Percentiles rank a stretch among this genome's conserved stretches.
These are phyloP conservation scores for Diprion similis DNA, from an alignment of 1,140 invertebrate genomes.

Conservation along the genomic window DNA sequence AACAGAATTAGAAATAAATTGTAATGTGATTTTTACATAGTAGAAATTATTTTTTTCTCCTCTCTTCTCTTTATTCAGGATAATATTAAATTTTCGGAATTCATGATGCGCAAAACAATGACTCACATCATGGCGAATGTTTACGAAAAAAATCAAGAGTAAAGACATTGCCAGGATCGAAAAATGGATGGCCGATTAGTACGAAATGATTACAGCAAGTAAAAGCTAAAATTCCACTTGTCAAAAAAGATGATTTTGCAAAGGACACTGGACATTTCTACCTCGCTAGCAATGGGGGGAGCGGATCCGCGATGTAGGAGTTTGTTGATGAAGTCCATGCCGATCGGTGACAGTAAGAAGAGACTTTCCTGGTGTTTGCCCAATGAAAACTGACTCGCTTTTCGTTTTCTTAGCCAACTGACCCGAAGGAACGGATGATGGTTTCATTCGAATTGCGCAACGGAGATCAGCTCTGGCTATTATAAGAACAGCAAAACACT, in stretches of 20 bases:
- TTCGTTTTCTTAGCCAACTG: not conserved
- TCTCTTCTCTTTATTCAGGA: no score
- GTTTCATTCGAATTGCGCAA: conserved; percentile 2
- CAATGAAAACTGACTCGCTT: not conserved
- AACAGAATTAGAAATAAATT: no score
- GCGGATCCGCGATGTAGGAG: conserved; percentile 38
- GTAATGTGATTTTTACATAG: no score
- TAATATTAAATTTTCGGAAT: no score
- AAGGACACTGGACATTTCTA: not conserved
- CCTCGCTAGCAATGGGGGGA: not conserved
- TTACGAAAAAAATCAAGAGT: no score
- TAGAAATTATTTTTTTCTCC: no score
- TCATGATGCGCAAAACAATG: no score
- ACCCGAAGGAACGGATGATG: not conserved
- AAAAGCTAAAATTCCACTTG: not conserved
- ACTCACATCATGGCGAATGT: no score
- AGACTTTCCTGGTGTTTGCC: not conserved
- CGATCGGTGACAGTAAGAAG: conserved; percentile 1
- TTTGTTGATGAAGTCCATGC: conserved; percentile 50
- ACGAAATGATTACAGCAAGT: no score
- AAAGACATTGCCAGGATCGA: no score
- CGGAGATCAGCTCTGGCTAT: not conserved
- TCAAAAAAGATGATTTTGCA: not conserved
- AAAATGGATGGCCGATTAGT: no score
- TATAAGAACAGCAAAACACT: not conserved